These are phyloP conservation scores for Poicephalus meyeri DNA, from an alignment of 2,113 vertebrate species.

Conservation along the genomic window DNA sequence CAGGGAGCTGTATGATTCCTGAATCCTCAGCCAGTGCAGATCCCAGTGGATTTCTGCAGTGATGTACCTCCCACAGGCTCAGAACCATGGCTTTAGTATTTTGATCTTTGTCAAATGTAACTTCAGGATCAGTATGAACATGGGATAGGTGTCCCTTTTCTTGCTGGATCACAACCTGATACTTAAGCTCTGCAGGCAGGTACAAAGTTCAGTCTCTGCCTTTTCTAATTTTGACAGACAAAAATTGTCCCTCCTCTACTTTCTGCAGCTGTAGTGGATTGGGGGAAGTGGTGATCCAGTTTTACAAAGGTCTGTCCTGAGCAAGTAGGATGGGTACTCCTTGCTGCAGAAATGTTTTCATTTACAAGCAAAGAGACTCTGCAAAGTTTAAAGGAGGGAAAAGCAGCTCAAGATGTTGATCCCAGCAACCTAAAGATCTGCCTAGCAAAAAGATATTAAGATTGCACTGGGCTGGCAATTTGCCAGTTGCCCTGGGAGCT, in stretches of 20 bases:
- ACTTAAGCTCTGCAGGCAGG: background rate
- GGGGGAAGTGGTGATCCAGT: background rate
- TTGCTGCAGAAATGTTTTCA: background rate
- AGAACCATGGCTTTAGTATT: background rate
- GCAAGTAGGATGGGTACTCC: background rate
- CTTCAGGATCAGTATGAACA: background rate
- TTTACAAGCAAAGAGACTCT: background rate
- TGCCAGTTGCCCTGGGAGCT: background rate
- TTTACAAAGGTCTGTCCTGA: background rate
- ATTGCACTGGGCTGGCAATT: background rate
- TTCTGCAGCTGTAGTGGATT: background rate
- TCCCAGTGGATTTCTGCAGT: background rate
- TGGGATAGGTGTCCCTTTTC: background rate
- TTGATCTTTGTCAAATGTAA: background rate
- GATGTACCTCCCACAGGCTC: background rate
- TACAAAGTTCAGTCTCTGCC: background rate
- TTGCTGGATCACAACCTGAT: background rate
- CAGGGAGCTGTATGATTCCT: background rate
- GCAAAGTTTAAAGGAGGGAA: background rate
- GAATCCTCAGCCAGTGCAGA: background rate
- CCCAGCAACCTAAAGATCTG: background rate
- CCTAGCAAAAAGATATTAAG: background rate
- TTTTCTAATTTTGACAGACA: background rate
- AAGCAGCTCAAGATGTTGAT: slow-evolving; percentile 14
- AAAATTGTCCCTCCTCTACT: background rate